Conservation (phyloP, 2,797 vertebrate genomes). For the Malurus leucopterus region DNA sequence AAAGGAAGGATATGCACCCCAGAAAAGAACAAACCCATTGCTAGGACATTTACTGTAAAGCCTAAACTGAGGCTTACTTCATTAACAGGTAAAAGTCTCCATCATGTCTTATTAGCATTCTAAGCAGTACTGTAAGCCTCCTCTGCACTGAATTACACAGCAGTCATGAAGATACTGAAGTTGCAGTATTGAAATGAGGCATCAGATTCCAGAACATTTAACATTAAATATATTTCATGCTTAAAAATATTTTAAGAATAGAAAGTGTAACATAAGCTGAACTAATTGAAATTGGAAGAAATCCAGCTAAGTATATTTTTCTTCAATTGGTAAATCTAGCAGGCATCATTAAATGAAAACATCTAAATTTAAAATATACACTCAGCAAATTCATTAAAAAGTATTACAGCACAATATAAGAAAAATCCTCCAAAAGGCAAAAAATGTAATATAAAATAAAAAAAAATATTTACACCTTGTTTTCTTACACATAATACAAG, state of each 20-base stretch:
- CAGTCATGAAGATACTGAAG: background rate
- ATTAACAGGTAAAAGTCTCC: background rate
- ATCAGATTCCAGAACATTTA: background rate
- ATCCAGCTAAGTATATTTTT: background rate
- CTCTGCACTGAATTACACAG: background rate
- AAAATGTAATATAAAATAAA: background rate
- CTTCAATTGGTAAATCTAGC: background rate
- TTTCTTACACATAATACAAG: background rate
- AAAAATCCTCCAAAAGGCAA: background rate
- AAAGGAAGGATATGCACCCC: background rate
- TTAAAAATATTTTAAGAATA: background rate
- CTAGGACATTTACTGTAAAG: background rate
- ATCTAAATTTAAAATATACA: background rate
- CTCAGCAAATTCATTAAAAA: background rate
- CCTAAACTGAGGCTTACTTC: background rate
- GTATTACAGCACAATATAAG: background rate
- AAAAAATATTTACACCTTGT: background rate
- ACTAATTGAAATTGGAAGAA: constrained; percentile 9
- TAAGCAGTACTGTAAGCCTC: background rate
- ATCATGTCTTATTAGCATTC: background rate
- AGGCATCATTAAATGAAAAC: background rate
- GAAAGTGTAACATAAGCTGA: background rate
- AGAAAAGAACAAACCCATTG: background rate
- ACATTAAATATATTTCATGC: background rate
- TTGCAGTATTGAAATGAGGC: background rate